phyloP scores from a whole-genome alignment of 2,113 vertebrate species.

The Crotalus tigris region DNA sequence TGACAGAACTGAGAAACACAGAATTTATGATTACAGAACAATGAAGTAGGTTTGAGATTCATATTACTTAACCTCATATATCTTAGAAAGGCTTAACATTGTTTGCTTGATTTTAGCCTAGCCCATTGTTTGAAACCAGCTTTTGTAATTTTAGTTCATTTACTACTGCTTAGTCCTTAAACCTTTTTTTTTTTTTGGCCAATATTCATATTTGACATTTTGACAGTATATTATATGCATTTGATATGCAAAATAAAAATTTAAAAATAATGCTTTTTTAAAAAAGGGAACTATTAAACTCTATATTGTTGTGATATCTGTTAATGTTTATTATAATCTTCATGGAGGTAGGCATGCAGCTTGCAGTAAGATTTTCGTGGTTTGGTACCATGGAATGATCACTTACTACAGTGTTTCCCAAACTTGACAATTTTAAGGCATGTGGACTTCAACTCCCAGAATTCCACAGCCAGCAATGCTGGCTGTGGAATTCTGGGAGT shows the following conservation, averaged over 20 bases:
- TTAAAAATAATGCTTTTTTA: background rate
- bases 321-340: background rate
- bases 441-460: too few relatives aligned
- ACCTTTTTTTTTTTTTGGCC: background rate
- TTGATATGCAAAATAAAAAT: background rate
- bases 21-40: background rate
- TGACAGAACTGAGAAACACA: background rate
- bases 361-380: background rate
- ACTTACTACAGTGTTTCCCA: background rate
- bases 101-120: background rate
- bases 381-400: background rate
- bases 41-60: background rate
- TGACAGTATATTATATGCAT: background rate
- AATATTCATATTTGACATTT: background rate
- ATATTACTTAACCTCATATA: background rate
- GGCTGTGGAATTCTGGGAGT: too few relatives aligned
- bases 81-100: background rate
- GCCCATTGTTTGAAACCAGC: background rate
- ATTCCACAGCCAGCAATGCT: too few relatives aligned
- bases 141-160: background rate
- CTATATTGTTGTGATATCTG: background rate
- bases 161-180: background rate
- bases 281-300: background rate
- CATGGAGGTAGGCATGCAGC: background rate
- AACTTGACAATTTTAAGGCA: too few relatives aligned